These are phyloP conservation scores for Turnix velox DNA, from an alignment of 2,113 vertebrate species.

Conservation along the genomic window DNA sequence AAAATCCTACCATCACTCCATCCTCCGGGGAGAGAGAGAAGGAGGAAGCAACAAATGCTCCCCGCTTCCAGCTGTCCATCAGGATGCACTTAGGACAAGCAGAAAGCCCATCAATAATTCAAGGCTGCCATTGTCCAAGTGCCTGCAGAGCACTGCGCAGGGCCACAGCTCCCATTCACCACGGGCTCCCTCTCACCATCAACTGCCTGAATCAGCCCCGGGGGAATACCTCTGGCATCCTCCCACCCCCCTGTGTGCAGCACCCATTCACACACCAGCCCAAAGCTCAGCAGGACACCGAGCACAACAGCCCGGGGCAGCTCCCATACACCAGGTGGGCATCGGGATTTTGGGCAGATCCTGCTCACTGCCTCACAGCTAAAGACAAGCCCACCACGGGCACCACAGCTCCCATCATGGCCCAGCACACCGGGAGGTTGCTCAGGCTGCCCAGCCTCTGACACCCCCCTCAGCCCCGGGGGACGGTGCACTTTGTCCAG, in stretches of 20 bases:
- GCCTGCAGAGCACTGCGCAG: background rate
- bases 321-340: no score
- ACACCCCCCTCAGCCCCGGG: no score
- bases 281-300: background rate
- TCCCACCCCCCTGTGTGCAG: accelerated
- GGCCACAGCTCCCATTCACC: background rate
- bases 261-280: background rate
- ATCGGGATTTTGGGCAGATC: no score
- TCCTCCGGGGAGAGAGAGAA: background rate
- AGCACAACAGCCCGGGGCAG: no score
- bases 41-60: background rate
- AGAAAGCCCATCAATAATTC: constrained; percentile 44
- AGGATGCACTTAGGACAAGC: background rate
- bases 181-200: background rate
- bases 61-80: background rate
- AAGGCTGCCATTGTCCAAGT: background rate
- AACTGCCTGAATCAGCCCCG: constrained; percentile 25
- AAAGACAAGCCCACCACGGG: no score
- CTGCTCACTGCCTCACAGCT: no score
- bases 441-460: no score
- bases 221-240: background rate
- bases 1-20: no score
- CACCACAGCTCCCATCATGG: no score
- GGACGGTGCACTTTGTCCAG: no score
- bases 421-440: no score